Evolutionary conservation across 2,797 vertebrate genomes (phyloP), one percentile per base, ranked within the genome.

Genomic region (Cuculus canorus): DNA sequence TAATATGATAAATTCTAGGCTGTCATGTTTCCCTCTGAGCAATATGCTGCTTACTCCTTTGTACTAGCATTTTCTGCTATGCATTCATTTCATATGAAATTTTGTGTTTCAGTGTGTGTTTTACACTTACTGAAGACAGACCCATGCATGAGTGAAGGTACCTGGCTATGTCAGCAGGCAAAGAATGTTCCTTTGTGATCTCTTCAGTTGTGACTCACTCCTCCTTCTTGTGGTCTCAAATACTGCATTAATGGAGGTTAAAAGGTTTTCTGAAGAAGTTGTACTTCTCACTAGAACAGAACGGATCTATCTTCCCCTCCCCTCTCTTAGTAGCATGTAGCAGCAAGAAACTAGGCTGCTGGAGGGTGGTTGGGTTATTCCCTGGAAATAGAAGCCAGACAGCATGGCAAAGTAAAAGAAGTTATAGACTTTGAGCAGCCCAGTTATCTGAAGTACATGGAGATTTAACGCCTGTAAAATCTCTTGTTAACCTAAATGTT

Each of bases 141-240:
- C 17, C 4, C 0, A 0, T 53, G 50, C 22, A 3, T 8, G 33
- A 87, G 11, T 1, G 9, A 72, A 30, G 2, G 3, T 45, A 57
- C 13, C 11, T 70, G 64, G 9, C 18, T 37, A 3, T 15, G 13
- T 53, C 12, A 28, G n/a, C 73, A 48, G 21, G 23, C 18, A 48
- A 4, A 21, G 16, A 64, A 48, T 22, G 11, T 32, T 85, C 30
- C 33, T 85, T 77, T 0, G 0, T 59, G 37, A 35, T 57, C n/a
- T 73, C 10, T 70, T 59, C 27, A 48, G 11, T 27, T 56, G 11
- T 47, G 41, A 24, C 50, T 8, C 7, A 10, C 13, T 5, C 4
- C 13, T 5, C 4, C 16, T 83, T 57, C 45, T 41, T 89, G 25
- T 69, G 30, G 17, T 66, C 39, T 80, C 27, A 52, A 7, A 47